These are phyloP conservation scores for Cephus sareptanus DNA, from an alignment of 2,888 invertebrate genomes.

Conservation along the genomic window DNA sequence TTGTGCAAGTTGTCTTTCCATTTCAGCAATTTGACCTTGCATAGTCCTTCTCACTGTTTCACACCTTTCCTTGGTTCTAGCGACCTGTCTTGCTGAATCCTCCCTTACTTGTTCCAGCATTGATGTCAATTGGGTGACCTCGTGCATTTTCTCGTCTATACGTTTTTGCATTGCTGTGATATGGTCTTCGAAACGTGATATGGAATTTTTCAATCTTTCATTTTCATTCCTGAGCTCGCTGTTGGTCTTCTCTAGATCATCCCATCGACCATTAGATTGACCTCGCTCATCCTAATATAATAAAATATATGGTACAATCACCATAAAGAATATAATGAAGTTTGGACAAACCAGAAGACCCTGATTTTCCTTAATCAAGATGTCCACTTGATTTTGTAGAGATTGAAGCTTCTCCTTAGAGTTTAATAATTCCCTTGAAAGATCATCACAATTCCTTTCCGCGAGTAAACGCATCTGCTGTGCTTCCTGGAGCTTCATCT, in stretches of 20 bases:
- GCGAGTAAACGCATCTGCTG: slow-evolving; percentile 76
- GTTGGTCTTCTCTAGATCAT: slow-evolving; percentile 66
- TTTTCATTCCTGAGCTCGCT: slow-evolving; percentile 69
- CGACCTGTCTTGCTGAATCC: slow-evolving; percentile 75
- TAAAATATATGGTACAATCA: not conserved
- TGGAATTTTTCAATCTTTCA: slow-evolving; percentile 66
- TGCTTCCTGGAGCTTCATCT: slow-evolving; percentile 75
- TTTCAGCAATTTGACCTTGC: slow-evolving; percentile 75
- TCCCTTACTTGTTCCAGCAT: slow-evolving; percentile 75
- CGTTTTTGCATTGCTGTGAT: slow-evolving; percentile 72
- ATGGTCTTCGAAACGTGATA: slow-evolving; percentile 71
- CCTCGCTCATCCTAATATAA: slow-evolving; percentile 16
- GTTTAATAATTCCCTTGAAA: slow-evolving; percentile 74
- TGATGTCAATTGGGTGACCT: slow-evolving; percentile 74
- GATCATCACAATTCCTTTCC: slow-evolving; percentile 75
- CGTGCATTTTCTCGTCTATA: slow-evolving; percentile 76
- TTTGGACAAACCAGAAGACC: slow-evolving; percentile 37
- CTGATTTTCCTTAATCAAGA: slow-evolving; percentile 48
- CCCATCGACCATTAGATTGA: slow-evolving; percentile 24
- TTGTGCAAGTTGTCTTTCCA: slow-evolving; percentile 76
- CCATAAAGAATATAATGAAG: not conserved
- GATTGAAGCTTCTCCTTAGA: slow-evolving; percentile 71
- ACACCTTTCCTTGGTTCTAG: slow-evolving; percentile 74
- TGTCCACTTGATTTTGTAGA: slow-evolving; percentile 57
- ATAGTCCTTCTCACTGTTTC: slow-evolving; percentile 73